Evolutionary conservation across 2,797 vertebrate genomes (phyloP), one percentile per base, ranked within the genome.

Genomic region (Adrianichthys oophorus): DNA sequence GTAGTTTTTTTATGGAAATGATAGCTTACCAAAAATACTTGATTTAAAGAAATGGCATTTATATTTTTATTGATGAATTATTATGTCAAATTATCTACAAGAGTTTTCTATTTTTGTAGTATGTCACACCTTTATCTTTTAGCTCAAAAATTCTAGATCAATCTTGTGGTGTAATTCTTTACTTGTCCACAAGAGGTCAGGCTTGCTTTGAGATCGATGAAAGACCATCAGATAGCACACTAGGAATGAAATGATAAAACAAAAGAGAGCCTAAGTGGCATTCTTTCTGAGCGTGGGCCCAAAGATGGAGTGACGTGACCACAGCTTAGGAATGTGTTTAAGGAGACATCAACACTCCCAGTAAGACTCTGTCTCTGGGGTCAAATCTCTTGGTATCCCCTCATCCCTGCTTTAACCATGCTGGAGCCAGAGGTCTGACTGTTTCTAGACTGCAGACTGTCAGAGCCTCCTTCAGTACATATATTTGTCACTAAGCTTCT

Each of bases 361-460:
- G 46, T 46, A 68, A 89, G 87, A 87, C 84, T 85, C 66, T 79
- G 86, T 89, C 87, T 85, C 87, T 76, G 63, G 83, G 81, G 83
- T 84, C 85, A 85, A 79, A 84, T 87, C 84, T 82, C 81, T 80
- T 47, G 2, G 63, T 76, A 82, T 80, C 81, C 75, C 69, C 78
- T 85, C 82, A 83, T 87, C 83, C 77, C 66, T 46, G 48, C 56
- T 81, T 60, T 80, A 82, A 87, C 76, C 76, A 83, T 65, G 76
- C 77, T 88, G 89, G 89, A 91, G 89, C 90, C 88, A 80, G 83
- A 58, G 73, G 81, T 84, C 78, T 87, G 82, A 83, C 55, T 66
- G 79, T 87, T 89, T 91, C 90, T 90, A 92, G 91, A 92, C 89
- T 77, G 80, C 62, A 65, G 84, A 88, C 83, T 90, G 84, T 78